phyloP scores from a whole-genome alignment of 2,113 vertebrate genomes.

The Panurus biarmicus region DNA sequence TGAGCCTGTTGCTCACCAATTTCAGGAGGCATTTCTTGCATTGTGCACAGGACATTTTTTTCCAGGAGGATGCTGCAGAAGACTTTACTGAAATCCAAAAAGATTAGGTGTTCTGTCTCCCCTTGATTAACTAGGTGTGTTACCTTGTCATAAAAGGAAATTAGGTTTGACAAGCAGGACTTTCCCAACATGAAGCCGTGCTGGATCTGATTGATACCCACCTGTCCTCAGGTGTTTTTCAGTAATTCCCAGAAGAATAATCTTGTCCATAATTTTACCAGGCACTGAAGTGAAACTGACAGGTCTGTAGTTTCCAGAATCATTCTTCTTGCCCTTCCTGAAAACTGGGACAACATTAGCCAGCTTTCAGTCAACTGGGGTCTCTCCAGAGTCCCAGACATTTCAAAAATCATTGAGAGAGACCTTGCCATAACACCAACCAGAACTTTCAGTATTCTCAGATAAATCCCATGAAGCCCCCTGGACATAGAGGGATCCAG shows the following conservation, averaged over 20 bases:
- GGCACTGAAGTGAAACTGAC: not conserved
- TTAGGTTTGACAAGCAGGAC: not conserved
- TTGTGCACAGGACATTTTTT: not conserved
- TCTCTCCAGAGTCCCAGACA: not conserved
- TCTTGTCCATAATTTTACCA: not conserved
- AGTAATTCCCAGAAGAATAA: not conserved
- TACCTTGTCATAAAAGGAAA: not conserved
- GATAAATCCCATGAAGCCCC: not conserved
- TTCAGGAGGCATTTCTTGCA: fast-evolving
- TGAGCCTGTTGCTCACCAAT: not conserved
- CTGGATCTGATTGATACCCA: fast-evolving
- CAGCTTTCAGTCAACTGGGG: not conserved
- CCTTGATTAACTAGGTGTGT: not conserved
- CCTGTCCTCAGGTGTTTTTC: not conserved
- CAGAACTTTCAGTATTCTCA: not conserved
- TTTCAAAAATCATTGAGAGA: not conserved
- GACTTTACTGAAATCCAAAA: not conserved
- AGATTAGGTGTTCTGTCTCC: not conserved
- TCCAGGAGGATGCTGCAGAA: too few relatives aligned
- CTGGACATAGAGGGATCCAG: not conserved
- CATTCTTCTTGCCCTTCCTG: not conserved
- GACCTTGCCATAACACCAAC: not conserved
- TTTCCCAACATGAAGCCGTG: fast-evolving
- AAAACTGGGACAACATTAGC: not conserved
- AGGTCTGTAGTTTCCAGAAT: not conserved